These are phyloP conservation scores for Charina bottae DNA, from an alignment of 2,113 vertebrate species.

Conservation along the genomic window DNA sequence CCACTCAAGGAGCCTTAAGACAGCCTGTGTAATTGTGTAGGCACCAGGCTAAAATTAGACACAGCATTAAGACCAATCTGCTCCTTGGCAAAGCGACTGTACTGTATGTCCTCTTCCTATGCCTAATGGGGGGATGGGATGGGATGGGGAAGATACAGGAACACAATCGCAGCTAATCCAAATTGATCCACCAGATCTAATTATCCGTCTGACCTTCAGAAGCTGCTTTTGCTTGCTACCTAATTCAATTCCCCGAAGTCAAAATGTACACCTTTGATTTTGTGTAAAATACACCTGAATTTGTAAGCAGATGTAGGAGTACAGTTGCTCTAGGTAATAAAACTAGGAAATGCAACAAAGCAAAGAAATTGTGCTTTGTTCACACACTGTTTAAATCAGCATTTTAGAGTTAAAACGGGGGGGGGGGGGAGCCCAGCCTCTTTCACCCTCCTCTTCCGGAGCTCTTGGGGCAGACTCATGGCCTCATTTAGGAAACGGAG, in stretches of 20 bases:
- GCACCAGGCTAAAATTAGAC: constrained; percentile 2
- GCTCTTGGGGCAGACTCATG: background rate
- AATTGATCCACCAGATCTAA: constrained; percentile 10
- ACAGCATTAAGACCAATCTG: background rate
- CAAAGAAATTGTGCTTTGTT: background rate
- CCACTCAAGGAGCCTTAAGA: background rate
- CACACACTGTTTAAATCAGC: background rate
- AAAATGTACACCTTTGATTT: background rate
- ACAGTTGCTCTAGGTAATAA: background rate
- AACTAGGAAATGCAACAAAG: background rate
- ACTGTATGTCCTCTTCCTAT: background rate
- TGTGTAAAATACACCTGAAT: background rate
- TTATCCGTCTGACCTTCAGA: constrained; percentile 23
- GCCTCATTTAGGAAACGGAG: background rate
- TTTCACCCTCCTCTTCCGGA: background rate
- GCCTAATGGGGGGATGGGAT: background rate
- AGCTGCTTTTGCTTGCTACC: background rate
- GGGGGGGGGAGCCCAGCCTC: background rate
- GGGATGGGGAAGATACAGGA: background rate
- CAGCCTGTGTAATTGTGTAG: background rate
- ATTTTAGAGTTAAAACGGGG: background rate
- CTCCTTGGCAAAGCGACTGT: background rate
- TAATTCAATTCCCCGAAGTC: background rate
- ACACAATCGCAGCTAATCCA: constrained; percentile 16
- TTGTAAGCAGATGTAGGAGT: background rate